Percentiles rank a stretch among this genome's conserved stretches.
These are phyloP conservation scores for Myotis findleyi DNA, from an alignment of 2,797 vertebrate species.

Conservation along the genomic window DNA sequence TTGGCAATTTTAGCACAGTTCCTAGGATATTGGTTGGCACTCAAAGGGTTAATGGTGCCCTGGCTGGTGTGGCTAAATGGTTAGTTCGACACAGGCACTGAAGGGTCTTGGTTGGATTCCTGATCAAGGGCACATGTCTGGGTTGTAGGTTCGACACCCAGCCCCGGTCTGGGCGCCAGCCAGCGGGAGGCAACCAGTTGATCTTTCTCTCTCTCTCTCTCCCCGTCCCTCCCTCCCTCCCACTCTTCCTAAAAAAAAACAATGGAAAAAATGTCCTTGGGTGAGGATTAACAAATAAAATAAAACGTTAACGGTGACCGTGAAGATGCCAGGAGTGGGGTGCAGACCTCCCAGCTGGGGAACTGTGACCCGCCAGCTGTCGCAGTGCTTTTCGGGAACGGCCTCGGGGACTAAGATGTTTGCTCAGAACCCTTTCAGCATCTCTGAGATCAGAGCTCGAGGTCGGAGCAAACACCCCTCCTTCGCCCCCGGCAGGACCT, in stretches of 20 bases:
- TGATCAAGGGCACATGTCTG: neutral
- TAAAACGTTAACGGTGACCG: fast-evolving
- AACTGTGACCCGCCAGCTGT: fast-evolving
- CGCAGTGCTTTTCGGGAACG: fast-evolving
- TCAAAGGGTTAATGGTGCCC: neutral
- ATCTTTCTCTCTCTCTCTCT: neutral
- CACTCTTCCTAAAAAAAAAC: neutral
- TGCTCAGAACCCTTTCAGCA: fast-evolving
- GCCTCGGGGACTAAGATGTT: neutral
- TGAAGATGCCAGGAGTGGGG: neutral
- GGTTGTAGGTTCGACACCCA: neutral
- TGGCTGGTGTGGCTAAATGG: neutral
- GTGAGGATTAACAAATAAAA: neutral
- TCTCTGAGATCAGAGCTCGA: neutral
- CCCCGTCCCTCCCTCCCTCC: neutral
- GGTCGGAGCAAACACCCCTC: neutral
- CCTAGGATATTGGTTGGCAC: too few species aligned
- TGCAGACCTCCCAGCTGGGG: fast-evolving
- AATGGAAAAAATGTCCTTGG: neutral
- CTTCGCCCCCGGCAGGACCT: neutral
- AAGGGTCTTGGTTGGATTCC: neutral
- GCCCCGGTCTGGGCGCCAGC: too few species aligned
- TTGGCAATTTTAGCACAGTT: too few species aligned
- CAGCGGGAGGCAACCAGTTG: neutral
- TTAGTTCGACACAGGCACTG: neutral